Conservation (phyloP, 2,113 vertebrate species). For the Naja naja region DNA sequence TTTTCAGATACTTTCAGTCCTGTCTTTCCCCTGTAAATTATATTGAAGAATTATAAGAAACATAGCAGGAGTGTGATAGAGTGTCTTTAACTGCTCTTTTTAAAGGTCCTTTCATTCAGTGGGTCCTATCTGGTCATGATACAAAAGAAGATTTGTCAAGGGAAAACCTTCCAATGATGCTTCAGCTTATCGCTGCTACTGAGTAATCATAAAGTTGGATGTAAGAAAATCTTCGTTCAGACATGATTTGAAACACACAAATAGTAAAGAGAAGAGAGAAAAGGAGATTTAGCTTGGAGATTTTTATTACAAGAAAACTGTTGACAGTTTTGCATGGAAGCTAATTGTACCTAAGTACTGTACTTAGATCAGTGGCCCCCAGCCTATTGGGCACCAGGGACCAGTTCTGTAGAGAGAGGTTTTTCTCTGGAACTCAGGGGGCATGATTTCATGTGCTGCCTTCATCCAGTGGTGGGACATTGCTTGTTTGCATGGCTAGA, state of each 20-base stretch:
- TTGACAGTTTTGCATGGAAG: neutral
- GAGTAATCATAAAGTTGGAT: conserved; percentile 47
- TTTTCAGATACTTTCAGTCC: conserved; percentile 61
- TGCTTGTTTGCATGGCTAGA: neutral
- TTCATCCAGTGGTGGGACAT: neutral
- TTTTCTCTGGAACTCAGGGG: neutral
- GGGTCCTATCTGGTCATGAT: conserved; percentile 32
- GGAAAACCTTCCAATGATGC: conserved; percentile 45
- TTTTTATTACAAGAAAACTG: neutral
- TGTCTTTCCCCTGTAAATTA: conserved; percentile 62
- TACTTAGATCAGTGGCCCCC: neutral
- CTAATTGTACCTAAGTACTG: neutral
- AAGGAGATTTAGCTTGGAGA: neutral
- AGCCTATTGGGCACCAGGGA: neutral
- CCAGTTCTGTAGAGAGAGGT: neutral
- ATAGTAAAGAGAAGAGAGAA: conserved; percentile 24
- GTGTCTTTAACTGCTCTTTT: conserved; percentile 66
- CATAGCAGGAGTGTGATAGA: conserved; percentile 60
- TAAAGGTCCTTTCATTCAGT: conserved; percentile 70
- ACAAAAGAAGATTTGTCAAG: conserved; percentile 69
- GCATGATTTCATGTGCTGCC: neutral
- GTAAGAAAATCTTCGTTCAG: conserved; percentile 44
- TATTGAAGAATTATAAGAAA: conserved; percentile 63
- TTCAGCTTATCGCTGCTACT: conserved; percentile 45
- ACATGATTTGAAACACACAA: conserved; percentile 55